phyloP scores from a whole-genome alignment of 2,888 invertebrate genomes.

The Eupithecia subumbrata region DNA sequence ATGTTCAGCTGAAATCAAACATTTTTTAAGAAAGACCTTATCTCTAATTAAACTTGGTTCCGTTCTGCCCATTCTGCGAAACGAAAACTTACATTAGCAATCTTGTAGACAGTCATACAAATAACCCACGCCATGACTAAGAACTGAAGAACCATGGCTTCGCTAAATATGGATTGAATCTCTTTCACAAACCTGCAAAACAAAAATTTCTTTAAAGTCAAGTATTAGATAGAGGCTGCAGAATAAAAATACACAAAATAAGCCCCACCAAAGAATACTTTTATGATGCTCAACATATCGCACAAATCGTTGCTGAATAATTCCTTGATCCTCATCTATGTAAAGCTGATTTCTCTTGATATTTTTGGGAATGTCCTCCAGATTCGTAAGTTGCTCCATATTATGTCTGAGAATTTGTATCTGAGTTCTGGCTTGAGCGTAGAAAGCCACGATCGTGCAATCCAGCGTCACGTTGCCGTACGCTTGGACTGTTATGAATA shows the following conservation, averaged over 20 bases:
- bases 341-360: slow-evolving; percentile 37
- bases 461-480: slow-evolving; percentile 72
- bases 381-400: slow-evolving; percentile 60
- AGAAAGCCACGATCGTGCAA: slow-evolving; percentile 70
- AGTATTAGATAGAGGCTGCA: neutral
- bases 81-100: slow-evolving; percentile 63
- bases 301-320: slow-evolving; percentile 55
- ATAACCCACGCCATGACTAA: slow-evolving; percentile 71
- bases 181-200: slow-evolving; percentile 64
- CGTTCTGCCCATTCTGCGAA: neutral
- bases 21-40: neutral
- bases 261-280: slow-evolving; percentile 60
- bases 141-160: slow-evolving; percentile 68
- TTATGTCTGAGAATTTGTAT: slow-evolving; percentile 65
- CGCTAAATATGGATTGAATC: slow-evolving; percentile 67
- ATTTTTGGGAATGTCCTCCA: neutral
- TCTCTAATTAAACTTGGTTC: neutral
- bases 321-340: slow-evolving; percentile 47
- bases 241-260: neutral
- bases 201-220: neutral
- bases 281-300: slow-evolving; percentile 64
- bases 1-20: slow-evolving; percentile 61
- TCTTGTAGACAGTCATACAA: slow-evolving; percentile 76
- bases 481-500: slow-evolving; percentile 64
- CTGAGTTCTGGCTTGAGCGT: slow-evolving; percentile 67